These are phyloP conservation scores for Phalacrocorax pelagicus DNA, from an alignment of 2,113 vertebrate genomes.

Conservation along the genomic window DNA sequence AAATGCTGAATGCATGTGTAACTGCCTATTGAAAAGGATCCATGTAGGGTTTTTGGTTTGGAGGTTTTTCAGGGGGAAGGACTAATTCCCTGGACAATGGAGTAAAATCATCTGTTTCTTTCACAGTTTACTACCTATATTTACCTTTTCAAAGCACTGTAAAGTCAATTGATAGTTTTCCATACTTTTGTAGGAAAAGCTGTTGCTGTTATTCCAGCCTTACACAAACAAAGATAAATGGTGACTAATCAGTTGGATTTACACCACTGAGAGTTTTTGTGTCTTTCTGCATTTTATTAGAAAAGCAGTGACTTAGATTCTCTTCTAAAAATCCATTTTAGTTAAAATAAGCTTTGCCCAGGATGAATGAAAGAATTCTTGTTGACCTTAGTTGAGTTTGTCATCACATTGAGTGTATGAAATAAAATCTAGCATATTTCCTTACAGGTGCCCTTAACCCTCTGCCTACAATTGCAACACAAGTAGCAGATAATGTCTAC, in stretches of 20 bases:
- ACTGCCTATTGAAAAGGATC: not conserved
- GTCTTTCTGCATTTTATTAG: not conserved
- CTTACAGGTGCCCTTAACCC: not conserved
- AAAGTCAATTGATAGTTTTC: not conserved
- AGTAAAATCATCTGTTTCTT: not conserved
- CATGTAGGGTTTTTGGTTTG: rapidly evolving
- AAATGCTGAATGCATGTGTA: not conserved
- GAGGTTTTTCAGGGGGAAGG: not conserved
- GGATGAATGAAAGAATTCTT: not conserved
- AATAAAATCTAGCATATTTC: not conserved
- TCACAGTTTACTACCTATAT: not conserved
- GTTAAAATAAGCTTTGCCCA: not conserved
- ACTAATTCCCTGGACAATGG: not conserved
- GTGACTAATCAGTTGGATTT: not conserved
- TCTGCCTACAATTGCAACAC: not conserved
- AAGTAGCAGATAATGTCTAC: not conserved
- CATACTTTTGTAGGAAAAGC: not conserved
- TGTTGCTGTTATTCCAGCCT: not conserved
- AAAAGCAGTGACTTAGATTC: not conserved
- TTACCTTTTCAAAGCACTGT: not conserved
- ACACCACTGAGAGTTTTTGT: not conserved
- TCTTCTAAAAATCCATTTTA: not conserved
- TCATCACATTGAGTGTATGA: not conserved
- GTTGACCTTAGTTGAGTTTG: not conserved
- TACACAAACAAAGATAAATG: not conserved